Percentiles rank a stretch among this genome's conserved stretches.
These are phyloP conservation scores for Vesta saturnalis DNA, from an alignment of 2,888 invertebrate genomes.

Conservation along the genomic window DNA sequence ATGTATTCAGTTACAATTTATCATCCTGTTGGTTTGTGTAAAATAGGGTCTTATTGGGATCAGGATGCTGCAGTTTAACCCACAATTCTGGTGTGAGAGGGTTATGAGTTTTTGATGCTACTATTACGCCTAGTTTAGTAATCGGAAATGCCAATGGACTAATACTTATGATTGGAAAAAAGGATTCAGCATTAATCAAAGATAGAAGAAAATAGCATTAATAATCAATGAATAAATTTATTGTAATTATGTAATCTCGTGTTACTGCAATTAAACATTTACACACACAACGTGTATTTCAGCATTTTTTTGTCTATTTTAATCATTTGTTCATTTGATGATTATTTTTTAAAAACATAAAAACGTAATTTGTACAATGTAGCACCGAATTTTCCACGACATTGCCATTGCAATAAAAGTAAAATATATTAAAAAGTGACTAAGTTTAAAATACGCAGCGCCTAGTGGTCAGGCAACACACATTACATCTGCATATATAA, in stretches of 20 bases:
- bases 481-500: too few species aligned
- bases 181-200: conserved; percentile 88
- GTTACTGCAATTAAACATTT: neutral
- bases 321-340: too few species aligned
- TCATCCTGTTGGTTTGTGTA: conserved; percentile 87
- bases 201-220: neutral
- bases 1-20: conserved; percentile 86
- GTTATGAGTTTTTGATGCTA: conserved; percentile 83
- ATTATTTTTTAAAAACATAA: too few species aligned
- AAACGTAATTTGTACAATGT: too few species aligned
- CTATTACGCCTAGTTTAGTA: conserved; percentile 86
- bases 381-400: too few species aligned
- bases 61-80: conserved; percentile 84
- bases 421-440: too few species aligned
- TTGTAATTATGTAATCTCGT: neutral
- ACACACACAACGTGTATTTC: neutral
- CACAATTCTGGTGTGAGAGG: conserved; percentile 81
- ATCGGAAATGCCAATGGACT: conserved; percentile 90
- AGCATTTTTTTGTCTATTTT: too few species aligned
- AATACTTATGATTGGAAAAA: conserved; percentile 90
- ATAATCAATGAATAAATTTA: neutral
- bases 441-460: too few species aligned
- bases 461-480: too few species aligned
- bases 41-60: conserved; percentile 92
- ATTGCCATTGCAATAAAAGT: too few species aligned